Evolutionary conservation across 2,113 vertebrate species (phyloP).

Genomic region (Sarotherodon lohbergeri): DNA sequence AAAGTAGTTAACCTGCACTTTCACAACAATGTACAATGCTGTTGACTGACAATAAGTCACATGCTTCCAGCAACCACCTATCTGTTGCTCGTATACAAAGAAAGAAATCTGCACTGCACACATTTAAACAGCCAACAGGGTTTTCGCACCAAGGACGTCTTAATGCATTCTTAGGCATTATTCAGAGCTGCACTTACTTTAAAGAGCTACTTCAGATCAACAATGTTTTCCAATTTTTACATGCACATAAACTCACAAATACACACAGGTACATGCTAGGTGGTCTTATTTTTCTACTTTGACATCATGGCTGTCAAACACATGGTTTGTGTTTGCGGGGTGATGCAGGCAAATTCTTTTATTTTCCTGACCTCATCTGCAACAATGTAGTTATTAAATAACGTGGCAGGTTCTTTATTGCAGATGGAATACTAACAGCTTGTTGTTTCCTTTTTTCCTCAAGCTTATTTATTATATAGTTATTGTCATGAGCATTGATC

Average conservation of each 20-base stretch:
- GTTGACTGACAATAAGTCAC: not conserved
- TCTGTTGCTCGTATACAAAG: not conserved
- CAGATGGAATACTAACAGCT: not conserved
- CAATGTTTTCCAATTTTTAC: not conserved
- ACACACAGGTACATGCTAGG: not conserved
- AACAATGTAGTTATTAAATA: not conserved
- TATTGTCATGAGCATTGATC: not conserved
- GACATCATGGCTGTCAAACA: not conserved
- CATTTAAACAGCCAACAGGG: constrained; percentile 24
- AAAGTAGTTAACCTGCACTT: not conserved
- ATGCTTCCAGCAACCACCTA: not conserved
- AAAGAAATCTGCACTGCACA: not conserved
- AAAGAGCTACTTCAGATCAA: constrained; percentile 31
- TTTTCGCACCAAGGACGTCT: constrained; percentile 5
- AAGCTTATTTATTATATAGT: not conserved
- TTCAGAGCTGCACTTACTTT: constrained; percentile 11
- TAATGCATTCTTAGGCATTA: constrained; percentile 48
- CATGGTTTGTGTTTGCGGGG: not conserved
- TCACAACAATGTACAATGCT: not conserved
- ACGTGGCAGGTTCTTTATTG: not conserved
- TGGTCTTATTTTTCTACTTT: not conserved
- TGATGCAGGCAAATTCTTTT: not conserved
- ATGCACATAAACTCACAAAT: not conserved
- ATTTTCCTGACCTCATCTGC: not conserved
- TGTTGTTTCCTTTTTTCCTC: not conserved